Percentiles rank a stretch among this genome's conserved stretches.
phyloP scores from a whole-genome alignment of 2,888 invertebrate species.

The Meloe dianella region DNA sequence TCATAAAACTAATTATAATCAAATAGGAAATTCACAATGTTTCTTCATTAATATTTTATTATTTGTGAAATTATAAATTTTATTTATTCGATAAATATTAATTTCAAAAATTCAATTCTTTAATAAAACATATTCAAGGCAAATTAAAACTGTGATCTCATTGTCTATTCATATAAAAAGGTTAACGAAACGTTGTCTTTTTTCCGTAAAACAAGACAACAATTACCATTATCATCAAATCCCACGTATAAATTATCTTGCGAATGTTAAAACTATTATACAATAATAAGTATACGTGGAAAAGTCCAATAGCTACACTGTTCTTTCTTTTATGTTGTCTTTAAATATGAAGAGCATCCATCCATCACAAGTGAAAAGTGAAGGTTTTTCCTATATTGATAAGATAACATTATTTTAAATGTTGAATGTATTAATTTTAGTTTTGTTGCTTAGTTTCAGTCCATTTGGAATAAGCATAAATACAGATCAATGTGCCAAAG shows the following conservation, averaged over 20 bases:
- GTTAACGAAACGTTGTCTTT: slow-evolving; percentile 32
- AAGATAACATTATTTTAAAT: slow-evolving; percentile 1
- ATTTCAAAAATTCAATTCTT: slow-evolving; percentile 1
- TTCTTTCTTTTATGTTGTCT: not conserved
- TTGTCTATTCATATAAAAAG: slow-evolving; percentile 21
- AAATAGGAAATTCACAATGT: too few species aligned
- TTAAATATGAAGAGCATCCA: slow-evolving; percentile 22
- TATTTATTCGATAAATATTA: not conserved
- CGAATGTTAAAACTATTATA: not conserved
- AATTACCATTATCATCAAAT: not conserved
- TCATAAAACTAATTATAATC: not conserved
- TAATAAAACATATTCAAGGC: not conserved
- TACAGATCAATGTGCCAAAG: slow-evolving; percentile 46
- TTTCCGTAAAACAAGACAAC: slow-evolving; percentile 18
- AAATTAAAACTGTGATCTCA: not conserved
- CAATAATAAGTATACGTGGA: not conserved
- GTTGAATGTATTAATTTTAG: not conserved
- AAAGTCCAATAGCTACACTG: slow-evolving; percentile 17
- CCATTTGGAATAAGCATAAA: slow-evolving; percentile 27
- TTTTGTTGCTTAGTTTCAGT: slow-evolving; percentile 27
- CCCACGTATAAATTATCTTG: slow-evolving; percentile 8
- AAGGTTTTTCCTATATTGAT: not conserved
- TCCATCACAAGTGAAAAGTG: slow-evolving; percentile 36
- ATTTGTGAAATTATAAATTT: too few species aligned
- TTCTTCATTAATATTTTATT: not conserved